phyloP scores from a whole-genome alignment of 2,113 vertebrate genomes.

The Actenoides hombroni region DNA sequence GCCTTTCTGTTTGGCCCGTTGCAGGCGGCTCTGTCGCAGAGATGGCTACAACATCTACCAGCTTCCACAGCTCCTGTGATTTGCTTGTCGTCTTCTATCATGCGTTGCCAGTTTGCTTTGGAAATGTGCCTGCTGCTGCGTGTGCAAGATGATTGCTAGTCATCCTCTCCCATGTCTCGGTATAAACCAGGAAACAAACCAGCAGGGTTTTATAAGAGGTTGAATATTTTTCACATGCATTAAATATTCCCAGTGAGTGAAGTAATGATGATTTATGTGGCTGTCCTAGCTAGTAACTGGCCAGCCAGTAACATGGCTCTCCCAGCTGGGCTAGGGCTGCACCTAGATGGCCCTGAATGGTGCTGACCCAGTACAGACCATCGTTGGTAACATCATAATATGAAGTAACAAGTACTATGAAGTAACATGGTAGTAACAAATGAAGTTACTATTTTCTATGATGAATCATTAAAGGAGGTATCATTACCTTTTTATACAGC shows the following conservation, averaged over 20 bases:
- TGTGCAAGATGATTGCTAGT: neutral
- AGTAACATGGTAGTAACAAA: no score
- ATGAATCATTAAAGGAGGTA: neutral
- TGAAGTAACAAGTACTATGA: no score
- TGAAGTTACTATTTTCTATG: no score
- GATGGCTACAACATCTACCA: rapidly evolving
- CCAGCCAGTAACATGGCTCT: neutral
- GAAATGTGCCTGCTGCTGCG: neutral
- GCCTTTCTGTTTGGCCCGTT: neutral
- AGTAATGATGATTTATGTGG: rapidly evolving
- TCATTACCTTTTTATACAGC: neutral
- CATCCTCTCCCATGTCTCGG: rapidly evolving
- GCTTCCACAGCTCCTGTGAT: neutral
- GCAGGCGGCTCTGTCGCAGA: neutral
- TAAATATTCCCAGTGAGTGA: neutral
- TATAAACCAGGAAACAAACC: neutral
- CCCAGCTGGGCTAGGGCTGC: neutral
- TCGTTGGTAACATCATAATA: neutral
- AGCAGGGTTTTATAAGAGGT: neutral
- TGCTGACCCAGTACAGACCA: neutral
- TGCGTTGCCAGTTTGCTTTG: neutral
- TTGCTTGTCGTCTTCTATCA: rapidly evolving
- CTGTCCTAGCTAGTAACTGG: neutral
- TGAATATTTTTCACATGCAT: rapidly evolving
- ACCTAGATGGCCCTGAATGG: rapidly evolving